These are phyloP conservation scores for Eurosta solidaginis DNA, from an alignment of 1,140 invertebrate species.

Conservation along the genomic window DNA sequence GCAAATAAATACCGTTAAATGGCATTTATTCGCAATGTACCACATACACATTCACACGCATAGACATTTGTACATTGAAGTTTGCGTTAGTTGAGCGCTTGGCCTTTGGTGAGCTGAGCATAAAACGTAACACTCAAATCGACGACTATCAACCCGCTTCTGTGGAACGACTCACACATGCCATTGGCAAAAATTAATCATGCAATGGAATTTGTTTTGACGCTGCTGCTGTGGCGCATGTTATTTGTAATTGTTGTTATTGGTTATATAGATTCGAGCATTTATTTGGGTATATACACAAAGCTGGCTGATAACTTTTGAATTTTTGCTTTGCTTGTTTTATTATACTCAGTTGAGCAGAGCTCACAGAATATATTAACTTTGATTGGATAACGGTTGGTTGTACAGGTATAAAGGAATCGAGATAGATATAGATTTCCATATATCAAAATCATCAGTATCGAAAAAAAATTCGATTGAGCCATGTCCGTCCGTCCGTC, in stretches of 20 bases:
- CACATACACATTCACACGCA: neutral
- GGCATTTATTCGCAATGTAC: conserved; percentile 11
- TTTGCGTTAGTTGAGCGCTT: neutral
- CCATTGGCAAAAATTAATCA: conserved; percentile 18
- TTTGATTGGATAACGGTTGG: no score
- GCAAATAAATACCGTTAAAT: conserved; percentile 26
- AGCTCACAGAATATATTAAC: no score
- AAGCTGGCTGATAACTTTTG: neutral
- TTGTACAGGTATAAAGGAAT: no score
- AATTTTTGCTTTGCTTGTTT: neutral
- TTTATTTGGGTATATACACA: neutral
- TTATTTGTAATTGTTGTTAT: neutral
- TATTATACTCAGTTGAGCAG: neutral
- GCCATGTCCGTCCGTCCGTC: no score
- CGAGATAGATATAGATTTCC: no score
- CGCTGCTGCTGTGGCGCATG: neutral
- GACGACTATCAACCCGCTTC: neutral
- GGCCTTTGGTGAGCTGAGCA: conserved; percentile 2
- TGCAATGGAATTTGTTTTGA: conserved; percentile 11
- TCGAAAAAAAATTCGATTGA: no score
- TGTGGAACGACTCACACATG: neutral
- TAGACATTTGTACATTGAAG: neutral
- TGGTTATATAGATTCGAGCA: neutral
- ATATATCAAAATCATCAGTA: no score
- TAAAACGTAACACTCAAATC: neutral